Evolutionary conservation across 2,797 vertebrate species (phyloP).

Genomic region (Protosalanx chinensis): DNA sequence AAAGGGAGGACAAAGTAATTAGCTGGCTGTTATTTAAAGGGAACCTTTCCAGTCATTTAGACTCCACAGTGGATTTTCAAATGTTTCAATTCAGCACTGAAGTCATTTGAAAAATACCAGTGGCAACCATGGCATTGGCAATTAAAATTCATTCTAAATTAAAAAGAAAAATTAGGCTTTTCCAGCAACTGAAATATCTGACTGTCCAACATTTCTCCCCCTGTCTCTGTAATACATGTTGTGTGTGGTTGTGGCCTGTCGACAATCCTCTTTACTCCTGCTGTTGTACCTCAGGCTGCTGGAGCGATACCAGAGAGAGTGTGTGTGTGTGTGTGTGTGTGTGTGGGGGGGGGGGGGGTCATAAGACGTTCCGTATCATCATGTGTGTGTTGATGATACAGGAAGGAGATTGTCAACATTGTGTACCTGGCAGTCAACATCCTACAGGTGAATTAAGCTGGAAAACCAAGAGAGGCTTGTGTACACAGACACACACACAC

Average conservation of each 20-base stretch:
- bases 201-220: conserved; percentile 52
- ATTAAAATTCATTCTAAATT: conserved; percentile 53
- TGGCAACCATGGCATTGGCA: conserved; percentile 62
- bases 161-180: conserved; percentile 54
- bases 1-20: conserved; percentile 83
- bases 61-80: conserved; percentile 60
- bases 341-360: background rate
- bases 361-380: conserved; percentile 7
- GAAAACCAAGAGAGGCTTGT: conserved; percentile 24
- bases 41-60: conserved; percentile 67
- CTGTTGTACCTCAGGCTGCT: conserved; percentile 62
- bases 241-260: conserved; percentile 10
- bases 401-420: background rate
- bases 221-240: conserved; percentile 22
- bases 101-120: conserved; percentile 66
- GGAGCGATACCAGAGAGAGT: conserved; percentile 51
- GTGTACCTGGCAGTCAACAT: background rate
- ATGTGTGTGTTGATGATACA: background rate
- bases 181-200: conserved; percentile 64
- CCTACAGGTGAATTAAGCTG: conserved; percentile 25
- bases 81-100: conserved; percentile 58
- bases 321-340: background rate
- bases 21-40: conserved; percentile 78
- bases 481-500: conserved; percentile 11
- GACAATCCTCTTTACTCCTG: conserved; percentile 27